Evolutionary conservation across 2,113 vertebrate species (phyloP).

Genomic region (Tiliqua scincoides): DNA sequence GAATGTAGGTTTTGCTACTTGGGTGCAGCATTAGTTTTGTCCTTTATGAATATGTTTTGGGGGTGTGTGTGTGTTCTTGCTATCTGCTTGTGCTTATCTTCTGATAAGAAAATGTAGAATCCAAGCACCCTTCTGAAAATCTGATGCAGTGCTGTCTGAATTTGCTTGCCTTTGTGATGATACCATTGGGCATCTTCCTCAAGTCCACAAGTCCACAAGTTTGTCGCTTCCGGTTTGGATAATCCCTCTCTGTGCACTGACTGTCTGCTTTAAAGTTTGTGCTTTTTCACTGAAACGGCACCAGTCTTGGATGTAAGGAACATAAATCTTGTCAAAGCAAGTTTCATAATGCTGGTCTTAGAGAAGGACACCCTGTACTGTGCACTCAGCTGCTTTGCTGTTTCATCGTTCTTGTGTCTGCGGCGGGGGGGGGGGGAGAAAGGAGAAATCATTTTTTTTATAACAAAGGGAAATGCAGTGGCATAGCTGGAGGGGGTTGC

Average conservation of each 20-base stretch:
- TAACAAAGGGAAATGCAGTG: constrained; percentile 34
- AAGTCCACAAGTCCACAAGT: background rate
- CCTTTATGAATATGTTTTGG: too few relatives aligned
- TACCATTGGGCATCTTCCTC: background rate
- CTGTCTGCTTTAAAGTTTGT: background rate
- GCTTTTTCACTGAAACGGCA: background rate
- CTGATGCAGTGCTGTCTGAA: too few relatives aligned
- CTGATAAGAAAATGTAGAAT: too few relatives aligned
- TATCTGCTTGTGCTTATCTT: too few relatives aligned
- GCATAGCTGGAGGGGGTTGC: too few relatives aligned
- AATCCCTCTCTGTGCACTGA: background rate
- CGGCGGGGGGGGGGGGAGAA: background rate
- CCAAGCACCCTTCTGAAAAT: too few relatives aligned
- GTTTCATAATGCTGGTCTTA: constrained; percentile 17
- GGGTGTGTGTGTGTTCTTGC: too few relatives aligned
- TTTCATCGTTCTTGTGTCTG: constrained; percentile 2
- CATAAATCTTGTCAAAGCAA: constrained; percentile 21
- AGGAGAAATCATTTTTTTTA: background rate
- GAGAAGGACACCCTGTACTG: constrained; percentile 38
- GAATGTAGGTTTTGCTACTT: too few relatives aligned
- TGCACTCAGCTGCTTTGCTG: constrained; percentile 31
- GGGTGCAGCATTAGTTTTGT: too few relatives aligned
- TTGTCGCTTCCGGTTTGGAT: background rate
- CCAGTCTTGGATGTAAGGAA: background rate
- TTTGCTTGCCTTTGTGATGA: background rate